phyloP scores from a whole-genome alignment of 92 coral and sea anemone species.

The Bergia sp. region DNA sequence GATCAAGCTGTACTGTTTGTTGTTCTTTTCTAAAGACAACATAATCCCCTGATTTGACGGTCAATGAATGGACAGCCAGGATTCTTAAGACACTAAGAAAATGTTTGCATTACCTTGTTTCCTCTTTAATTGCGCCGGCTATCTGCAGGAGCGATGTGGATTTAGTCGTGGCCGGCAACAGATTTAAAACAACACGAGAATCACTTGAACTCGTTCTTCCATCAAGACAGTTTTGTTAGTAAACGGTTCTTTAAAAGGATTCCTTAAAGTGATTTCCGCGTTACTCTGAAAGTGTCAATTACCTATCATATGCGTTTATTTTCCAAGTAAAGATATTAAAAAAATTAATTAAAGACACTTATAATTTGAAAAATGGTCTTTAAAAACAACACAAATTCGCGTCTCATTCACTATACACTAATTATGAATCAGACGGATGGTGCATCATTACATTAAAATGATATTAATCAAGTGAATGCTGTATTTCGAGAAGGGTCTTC shows the following conservation, averaged over 20 bases:
- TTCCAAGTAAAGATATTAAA: constrained; percentile 19
- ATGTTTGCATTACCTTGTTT: not conserved
- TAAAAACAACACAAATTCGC: not conserved
- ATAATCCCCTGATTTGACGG: not conserved
- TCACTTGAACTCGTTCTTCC: not conserved
- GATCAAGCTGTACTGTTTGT: not conserved
- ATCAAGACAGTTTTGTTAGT: not conserved
- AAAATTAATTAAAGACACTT: constrained; percentile 22
- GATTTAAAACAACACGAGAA: not conserved
- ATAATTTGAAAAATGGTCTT: constrained; percentile 3
- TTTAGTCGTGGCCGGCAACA: constrained; percentile 9
- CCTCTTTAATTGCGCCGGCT: not conserved
- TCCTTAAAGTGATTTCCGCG: constrained; percentile 12
- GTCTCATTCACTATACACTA: not conserved
- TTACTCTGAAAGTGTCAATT: constrained; percentile 4
- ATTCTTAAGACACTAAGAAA: not conserved
- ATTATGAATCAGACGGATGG: not conserved
- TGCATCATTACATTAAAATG: not conserved
- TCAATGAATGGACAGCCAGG: not conserved
- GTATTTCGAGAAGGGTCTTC: not conserved
- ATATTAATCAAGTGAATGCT: no score
- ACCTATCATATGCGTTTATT: constrained; percentile 3
- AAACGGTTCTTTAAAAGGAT: not conserved
- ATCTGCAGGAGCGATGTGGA: not conserved
- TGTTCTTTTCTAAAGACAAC: not conserved